Evolutionary conservation across 2,113 vertebrate genomes (phyloP).

Genomic region (Cairina moschata): DNA sequence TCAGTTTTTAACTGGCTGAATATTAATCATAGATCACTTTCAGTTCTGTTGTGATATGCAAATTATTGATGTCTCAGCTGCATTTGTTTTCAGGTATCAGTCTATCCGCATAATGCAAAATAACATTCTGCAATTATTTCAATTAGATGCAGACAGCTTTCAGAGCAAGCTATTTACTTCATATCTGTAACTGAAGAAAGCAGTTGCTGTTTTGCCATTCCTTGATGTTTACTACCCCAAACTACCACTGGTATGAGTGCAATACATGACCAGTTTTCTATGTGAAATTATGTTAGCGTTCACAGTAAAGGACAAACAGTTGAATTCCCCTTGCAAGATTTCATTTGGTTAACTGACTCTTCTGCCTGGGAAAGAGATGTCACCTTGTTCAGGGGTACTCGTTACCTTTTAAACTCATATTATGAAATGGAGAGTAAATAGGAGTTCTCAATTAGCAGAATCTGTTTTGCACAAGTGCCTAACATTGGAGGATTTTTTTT

Average conservation of each 20-base stretch:
- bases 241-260: conserved; percentile 1
- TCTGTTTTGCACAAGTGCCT: conserved; percentile 36
- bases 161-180: conserved; percentile 33
- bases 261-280: conserved; percentile 41
- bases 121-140: conserved; percentile 53
- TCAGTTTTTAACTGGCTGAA: conserved; percentile 48
- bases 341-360: conserved; percentile 37
- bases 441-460: conserved; percentile 60
- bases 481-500: conserved; percentile 11
- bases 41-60: conserved; percentile 49
- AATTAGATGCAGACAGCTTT: conserved; percentile 57
- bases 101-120: conserved; percentile 38
- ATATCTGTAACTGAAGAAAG: conserved; percentile 64
- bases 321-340: conserved; percentile 55
- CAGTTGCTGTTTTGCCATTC: conserved; percentile 57
- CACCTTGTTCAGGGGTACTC: conserved; percentile 47
- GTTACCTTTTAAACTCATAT: conserved; percentile 61
- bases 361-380: conserved; percentile 41
- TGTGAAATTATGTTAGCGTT: conserved; percentile 52
- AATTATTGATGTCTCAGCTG: conserved; percentile 45
- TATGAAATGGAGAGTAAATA: conserved; percentile 35
- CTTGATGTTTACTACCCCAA: conserved; percentile 60
- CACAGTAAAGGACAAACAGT: conserved; percentile 52
- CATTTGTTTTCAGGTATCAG: conserved; percentile 60
- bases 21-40: conserved; percentile 48